Evolutionary conservation across 2,797 vertebrate genomes (phyloP).

Genomic region (Psittacula derbiana): DNA sequence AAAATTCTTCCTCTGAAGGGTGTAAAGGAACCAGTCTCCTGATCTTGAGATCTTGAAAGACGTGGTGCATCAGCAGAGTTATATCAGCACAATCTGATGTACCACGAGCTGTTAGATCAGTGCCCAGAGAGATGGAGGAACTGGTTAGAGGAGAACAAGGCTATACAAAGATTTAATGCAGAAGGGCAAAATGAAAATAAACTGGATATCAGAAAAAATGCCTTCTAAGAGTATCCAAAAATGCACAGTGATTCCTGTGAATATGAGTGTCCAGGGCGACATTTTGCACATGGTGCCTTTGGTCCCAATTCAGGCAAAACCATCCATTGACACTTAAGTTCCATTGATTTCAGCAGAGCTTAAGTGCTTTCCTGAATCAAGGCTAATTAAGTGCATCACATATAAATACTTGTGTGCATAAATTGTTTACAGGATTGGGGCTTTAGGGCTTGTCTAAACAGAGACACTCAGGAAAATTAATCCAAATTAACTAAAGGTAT

Average conservation of each 20-base stretch:
- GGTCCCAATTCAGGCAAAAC: background rate
- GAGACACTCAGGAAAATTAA: conserved; percentile 70
- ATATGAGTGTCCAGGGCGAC: background rate
- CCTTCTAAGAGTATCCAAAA: background rate
- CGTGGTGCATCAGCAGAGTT: fast-evolving
- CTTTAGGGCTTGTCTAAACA: conserved; percentile 72
- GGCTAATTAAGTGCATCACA: conserved; percentile 59
- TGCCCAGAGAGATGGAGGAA: background rate
- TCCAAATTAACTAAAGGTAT: conserved; percentile 72
- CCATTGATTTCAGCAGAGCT: conserved; percentile 16
- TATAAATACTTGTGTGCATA: conserved; percentile 57
- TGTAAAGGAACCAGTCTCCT: background rate
- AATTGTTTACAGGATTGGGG: conserved; percentile 67
- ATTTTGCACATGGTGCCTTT: background rate
- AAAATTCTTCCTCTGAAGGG: background rate
- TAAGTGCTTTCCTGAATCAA: conserved; percentile 39
- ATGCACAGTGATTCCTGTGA: background rate
- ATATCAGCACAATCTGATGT: background rate
- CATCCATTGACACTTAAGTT: conserved; percentile 46
- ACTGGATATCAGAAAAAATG: background rate
- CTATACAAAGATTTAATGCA: background rate
- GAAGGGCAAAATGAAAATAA: background rate
- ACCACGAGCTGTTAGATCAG: background rate
- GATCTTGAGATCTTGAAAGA: background rate
- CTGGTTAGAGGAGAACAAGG: background rate